Evolutionary conservation across 2,797 vertebrate genomes (phyloP).

Genomic region (Yasuhikotakia modesta): DNA sequence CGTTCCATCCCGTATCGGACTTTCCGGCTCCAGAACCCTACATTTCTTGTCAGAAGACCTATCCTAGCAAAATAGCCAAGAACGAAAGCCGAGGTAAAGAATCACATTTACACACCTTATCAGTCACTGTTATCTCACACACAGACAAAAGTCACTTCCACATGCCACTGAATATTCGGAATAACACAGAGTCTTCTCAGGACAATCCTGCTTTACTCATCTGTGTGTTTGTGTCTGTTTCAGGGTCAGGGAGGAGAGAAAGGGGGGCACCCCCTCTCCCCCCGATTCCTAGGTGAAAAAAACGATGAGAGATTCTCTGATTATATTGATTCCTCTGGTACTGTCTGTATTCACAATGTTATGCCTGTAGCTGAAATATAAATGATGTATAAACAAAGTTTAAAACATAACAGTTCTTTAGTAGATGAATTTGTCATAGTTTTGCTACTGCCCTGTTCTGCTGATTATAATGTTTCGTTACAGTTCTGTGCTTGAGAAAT

Average conservation of each 20-base stretch:
- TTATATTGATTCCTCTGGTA: neutral
- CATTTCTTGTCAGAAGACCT: constrained; percentile 84
- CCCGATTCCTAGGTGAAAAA: constrained; percentile 77
- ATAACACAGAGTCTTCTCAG: neutral
- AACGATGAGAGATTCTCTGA: neutral
- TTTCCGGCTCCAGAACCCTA: constrained; percentile 93
- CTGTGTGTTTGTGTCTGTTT: constrained; percentile 36
- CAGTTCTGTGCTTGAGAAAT: too few relatives aligned
- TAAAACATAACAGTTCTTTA: neutral
- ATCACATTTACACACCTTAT: neutral
- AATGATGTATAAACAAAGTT: too few relatives aligned
- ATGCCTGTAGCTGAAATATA: constrained; percentile 8
- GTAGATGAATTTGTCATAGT: neutral
- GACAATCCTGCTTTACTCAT: constrained; percentile 7
- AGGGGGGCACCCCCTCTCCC: constrained; percentile 80
- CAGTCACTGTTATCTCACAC: neutral
- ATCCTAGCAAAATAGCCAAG: constrained; percentile 90
- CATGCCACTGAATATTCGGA: neutral
- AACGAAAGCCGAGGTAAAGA: constrained; percentile 85
- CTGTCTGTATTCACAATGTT: constrained; percentile 15
- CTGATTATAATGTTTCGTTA: neutral
- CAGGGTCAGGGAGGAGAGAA: constrained; percentile 76
- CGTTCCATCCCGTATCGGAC: constrained; percentile 91
- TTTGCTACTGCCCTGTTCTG: neutral
- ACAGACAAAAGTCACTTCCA: constrained; percentile 8